Percentiles rank a stretch among this genome's conserved stretches.
These are phyloP conservation scores for Nansenia antarctica DNA, from an alignment of 2,113 vertebrate genomes.

Conservation along the genomic window DNA sequence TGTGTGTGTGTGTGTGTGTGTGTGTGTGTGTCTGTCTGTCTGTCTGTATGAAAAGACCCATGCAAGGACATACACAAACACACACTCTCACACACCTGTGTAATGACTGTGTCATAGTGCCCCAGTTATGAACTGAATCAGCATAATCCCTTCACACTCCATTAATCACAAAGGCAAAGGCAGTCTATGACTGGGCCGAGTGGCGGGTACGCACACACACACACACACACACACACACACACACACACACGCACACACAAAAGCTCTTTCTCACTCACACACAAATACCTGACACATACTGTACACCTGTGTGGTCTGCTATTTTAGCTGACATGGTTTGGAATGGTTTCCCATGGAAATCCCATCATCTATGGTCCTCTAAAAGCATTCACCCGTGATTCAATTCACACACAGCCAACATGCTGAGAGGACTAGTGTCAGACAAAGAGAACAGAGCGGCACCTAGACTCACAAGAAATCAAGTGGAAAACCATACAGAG, in stretches of 20 bases:
- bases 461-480: too few relatives aligned
- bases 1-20: conserved; percentile 46
- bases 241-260: conserved; percentile 27
- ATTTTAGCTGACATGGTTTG: conserved; percentile 23
- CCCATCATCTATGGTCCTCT: conserved; percentile 41
- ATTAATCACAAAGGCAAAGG: conserved; percentile 70
- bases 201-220: conserved; percentile 26
- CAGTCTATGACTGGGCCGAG: conserved; percentile 26
- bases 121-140: conserved; percentile 73
- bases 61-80: conserved; percentile 20
- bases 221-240: conserved; percentile 9
- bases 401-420: background rate
- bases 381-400: conserved; percentile 39
- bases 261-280: conserved; percentile 1
- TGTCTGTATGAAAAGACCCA: conserved; percentile 11
- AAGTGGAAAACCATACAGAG: too few relatives aligned
- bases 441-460: too few relatives aligned
- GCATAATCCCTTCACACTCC: conserved; percentile 73
- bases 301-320: conserved; percentile 58
- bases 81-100: conserved; percentile 56
- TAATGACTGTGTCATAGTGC: conserved; percentile 63
- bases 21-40: conserved; percentile 4
- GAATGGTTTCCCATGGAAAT: conserved; percentile 34
- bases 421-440: background rate
- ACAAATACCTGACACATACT: conserved; percentile 41